Evolutionary conservation across 2,888 invertebrate genomes (phyloP), one percentile per base, ranked within the genome.

Genomic region (Mylabris sibirica): DNA sequence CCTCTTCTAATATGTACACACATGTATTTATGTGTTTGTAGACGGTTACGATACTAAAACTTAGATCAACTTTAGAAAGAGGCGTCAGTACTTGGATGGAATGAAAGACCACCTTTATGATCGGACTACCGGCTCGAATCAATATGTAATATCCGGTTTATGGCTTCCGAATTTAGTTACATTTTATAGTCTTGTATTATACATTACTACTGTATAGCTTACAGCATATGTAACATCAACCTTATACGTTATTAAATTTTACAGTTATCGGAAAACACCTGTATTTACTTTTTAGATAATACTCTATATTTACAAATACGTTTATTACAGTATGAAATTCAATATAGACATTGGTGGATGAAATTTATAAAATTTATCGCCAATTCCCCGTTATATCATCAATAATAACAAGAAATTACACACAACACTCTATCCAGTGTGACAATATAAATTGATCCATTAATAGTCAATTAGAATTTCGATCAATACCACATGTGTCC

Each of bases 91-190:
- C 44, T 17, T 44, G 44, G 20, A 49, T 2, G 20, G 11, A 49
- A 49, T 49, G 49, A 49, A 49, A 49, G 64, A 67, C 69, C 69
- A 69, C 69, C 69, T 69, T 69, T 69, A 69, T 69, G 49, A 11
- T 49, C 62, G 64, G 59, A 60, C 63, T 69, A 63, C 63, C 60
- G 63, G 57, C 63, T 64, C 64, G 64, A 70, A 70, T 70, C 70
- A 70, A 70, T 70, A 70, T 67, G 69, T 63, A 66, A 59, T 64
- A 60, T 38, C 41, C 63, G 24, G 60, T 66, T 65, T 69, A 66
- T 38, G 35, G 64, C 63, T 49, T 57, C 38, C 57, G 60, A 69
- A 63, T 69, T 69, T 66, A 63, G 69, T 66, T 69, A 69, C 63
- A 66, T 68, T 68, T 68, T 69, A 65, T 69, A 64, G 57, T 38